These are phyloP conservation scores for Acropternis orthonyx DNA, from an alignment of 2,797 vertebrate genomes.

Conservation along the genomic window DNA sequence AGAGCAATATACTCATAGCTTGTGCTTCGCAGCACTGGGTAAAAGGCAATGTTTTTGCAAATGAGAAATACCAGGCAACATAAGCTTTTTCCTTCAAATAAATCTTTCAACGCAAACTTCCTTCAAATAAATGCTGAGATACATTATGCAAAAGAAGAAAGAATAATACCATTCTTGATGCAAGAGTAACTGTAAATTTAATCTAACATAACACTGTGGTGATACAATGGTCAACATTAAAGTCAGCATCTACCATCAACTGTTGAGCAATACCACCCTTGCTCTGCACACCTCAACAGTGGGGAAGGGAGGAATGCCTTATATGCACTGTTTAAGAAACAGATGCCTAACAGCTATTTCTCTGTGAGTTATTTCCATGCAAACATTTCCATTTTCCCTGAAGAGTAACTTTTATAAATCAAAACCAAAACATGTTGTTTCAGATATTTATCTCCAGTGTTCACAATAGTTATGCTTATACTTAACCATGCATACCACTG, in stretches of 20 bases:
- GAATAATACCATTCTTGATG: not conserved
- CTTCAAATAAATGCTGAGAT: not conserved
- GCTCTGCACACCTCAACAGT: not conserved
- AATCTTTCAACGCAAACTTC: not conserved
- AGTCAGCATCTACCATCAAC: not conserved
- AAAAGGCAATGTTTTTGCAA: conserved; percentile 33
- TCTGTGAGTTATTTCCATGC: not conserved
- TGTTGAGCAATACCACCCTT: not conserved
- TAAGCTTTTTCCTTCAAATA: not conserved
- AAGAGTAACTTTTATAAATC: not conserved
- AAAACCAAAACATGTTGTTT: not conserved
- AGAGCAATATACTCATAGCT: not conserved
- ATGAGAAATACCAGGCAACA: conserved; percentile 2
- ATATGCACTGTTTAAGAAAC: not conserved
- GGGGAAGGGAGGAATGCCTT: not conserved
- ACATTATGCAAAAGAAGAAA: not conserved
- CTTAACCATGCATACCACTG: not conserved
- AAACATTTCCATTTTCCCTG: not conserved
- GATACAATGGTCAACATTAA: not conserved
- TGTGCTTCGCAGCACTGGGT: not conserved
- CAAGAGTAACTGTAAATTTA: not conserved
- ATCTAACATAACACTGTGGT: not conserved
- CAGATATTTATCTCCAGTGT: not conserved
- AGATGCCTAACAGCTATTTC: not conserved
- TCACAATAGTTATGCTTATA: not conserved